Conservation (phyloP, 2,888 invertebrate species). For the Bombyx huttoni region DNA sequence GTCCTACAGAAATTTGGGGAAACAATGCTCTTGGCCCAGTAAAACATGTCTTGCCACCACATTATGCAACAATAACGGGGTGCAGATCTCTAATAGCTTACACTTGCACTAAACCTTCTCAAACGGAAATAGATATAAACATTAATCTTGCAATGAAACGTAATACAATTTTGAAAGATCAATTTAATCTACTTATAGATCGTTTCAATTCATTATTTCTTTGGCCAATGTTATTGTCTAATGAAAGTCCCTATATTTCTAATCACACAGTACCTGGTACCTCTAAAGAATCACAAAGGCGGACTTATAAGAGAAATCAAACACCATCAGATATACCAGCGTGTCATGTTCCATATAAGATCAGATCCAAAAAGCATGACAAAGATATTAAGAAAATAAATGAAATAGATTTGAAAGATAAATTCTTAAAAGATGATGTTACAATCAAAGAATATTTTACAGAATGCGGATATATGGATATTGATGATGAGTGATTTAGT, state of each 20-base stretch:
- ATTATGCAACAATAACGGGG: slow-evolving; percentile 42
- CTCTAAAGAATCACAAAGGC: slow-evolving; percentile 1
- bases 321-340: slow-evolving; percentile 6
- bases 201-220: slow-evolving; percentile 38
- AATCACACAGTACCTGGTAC: slow-evolving; percentile 4
- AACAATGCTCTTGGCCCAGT: slow-evolving; percentile 11
- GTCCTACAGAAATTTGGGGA: slow-evolving; percentile 41
- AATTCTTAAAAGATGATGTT: not conserved
- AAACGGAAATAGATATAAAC: slow-evolving; percentile 10
- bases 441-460: slow-evolving; percentile 3
- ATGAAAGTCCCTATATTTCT: slow-evolving; percentile 14
- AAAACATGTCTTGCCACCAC: slow-evolving; percentile 41
- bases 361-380: slow-evolving; percentile 8
- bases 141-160: slow-evolving; percentile 19
- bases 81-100: slow-evolving; percentile 32
- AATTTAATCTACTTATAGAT: slow-evolving; percentile 26
- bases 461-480: not conserved
- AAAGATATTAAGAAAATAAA: slow-evolving; percentile 4
- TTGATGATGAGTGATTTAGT: not conserved
- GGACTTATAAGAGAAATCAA: slow-evolving; percentile 6
- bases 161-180: slow-evolving; percentile 25
- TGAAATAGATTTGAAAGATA: slow-evolving; percentile 11
- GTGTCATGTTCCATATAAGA: slow-evolving; percentile 11
- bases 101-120: not conserved
- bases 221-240: slow-evolving; percentile 49